phyloP scores from a whole-genome alignment of 1,140 invertebrate species.

The Lasioglossum baleicum region DNA sequence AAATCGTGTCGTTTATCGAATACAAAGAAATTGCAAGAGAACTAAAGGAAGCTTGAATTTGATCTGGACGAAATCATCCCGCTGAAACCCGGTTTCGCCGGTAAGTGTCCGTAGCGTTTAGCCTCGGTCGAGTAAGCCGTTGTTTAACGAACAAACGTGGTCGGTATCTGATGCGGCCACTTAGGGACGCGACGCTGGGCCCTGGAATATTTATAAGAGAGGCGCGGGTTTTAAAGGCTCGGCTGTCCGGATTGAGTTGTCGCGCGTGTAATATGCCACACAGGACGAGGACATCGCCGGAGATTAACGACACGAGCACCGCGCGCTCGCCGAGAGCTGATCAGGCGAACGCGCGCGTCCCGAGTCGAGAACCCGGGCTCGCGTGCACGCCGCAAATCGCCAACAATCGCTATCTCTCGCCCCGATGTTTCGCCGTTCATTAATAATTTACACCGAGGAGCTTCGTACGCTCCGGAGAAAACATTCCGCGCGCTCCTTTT shows the following conservation, averaged over 20 bases:
- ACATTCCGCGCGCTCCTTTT: no score
- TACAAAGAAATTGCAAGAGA: no score
- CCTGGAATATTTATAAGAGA: slow-evolving; percentile 55
- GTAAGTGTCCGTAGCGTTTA: background rate
- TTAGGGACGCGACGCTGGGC: slow-evolving; percentile 11
- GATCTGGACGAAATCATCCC: background rate
- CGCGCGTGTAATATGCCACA: slow-evolving; percentile 40
- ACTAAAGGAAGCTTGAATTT: no score
- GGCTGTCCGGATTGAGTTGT: slow-evolving; percentile 47
- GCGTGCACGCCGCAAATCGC: background rate
- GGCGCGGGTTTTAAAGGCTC: slow-evolving; percentile 40
- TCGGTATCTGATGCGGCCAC: slow-evolving; percentile 33
- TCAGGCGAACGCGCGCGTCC: background rate
- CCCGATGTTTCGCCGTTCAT: slow-evolving; percentile 3
- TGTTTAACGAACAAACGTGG: slow-evolving; percentile 28
- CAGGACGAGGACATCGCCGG: slow-evolving; percentile 18
- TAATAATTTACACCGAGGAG: background rate
- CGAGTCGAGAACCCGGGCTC: slow-evolving; percentile 10
- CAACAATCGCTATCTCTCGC: background rate
- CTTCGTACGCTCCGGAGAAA: background rate
- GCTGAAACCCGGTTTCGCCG: slow-evolving; percentile 4
- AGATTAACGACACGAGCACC: slow-evolving; percentile 38
- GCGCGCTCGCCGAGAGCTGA: background rate
- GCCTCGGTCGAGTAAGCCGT: background rate
- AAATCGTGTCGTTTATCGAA: no score